Percentiles rank a stretch among this genome's conserved stretches.
phyloP scores from a whole-genome alignment of 23 tunicate genomes.

The Ciona savignyi region DNA sequence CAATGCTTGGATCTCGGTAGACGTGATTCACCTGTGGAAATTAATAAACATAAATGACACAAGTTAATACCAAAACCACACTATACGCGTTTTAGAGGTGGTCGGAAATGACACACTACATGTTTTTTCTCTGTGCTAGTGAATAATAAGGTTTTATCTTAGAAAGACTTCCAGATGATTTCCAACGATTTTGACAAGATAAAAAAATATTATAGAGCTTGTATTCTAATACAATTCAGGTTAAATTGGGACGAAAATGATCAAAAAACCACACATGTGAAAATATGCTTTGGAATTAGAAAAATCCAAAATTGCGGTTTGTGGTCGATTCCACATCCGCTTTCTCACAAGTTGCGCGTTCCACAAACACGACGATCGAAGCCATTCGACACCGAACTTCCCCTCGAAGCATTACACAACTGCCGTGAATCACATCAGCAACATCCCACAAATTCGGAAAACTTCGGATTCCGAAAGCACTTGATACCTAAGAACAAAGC shows the following conservation, averaged over 20 bases:
- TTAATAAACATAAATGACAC: neutral
- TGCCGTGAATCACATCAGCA: neutral
- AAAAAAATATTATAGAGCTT: too few species aligned
- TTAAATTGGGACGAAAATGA: too few species aligned
- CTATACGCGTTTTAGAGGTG: too few species aligned
- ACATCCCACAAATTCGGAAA: neutral
- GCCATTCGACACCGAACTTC: neutral
- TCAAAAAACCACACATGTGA: too few species aligned
- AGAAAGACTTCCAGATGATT: too few species aligned
- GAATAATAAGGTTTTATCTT: too few species aligned
- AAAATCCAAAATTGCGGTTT: neutral
- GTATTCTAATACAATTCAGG: too few species aligned
- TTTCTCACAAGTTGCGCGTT: slow-evolving; percentile 5
- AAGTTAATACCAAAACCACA: too few species aligned
- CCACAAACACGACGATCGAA: neutral
- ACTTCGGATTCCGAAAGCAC: neutral
- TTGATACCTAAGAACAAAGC: neutral
- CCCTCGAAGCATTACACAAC: neutral
- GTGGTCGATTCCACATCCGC: slow-evolving; percentile 2
- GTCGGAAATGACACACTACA: too few species aligned
- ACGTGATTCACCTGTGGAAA: slow-evolving; percentile 72
- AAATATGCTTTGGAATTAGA: too few species aligned
- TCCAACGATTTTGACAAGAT: too few species aligned
- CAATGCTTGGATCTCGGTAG: slow-evolving; percentile 71
- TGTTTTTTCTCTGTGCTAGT: too few species aligned